A percentile compares a stretch with the other conserved stretches of the same genome.
These are phyloP conservation scores for Microcebus griseorufus DNA, from an alignment of 2,113 vertebrate species.

Conservation along the genomic window DNA sequence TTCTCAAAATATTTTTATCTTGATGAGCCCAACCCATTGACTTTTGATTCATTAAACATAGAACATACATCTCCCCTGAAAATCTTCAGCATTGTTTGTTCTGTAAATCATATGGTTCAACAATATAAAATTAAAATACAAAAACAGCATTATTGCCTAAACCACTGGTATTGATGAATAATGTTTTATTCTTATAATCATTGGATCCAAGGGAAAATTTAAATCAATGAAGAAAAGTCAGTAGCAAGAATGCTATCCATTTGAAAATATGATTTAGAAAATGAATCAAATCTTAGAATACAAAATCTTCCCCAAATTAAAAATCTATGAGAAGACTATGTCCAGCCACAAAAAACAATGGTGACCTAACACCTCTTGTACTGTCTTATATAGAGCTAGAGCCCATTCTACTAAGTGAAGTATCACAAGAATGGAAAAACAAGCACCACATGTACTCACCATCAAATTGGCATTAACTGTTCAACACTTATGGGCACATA, in stretches of 20 bases:
- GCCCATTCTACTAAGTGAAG: no score
- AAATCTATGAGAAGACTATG: neutral
- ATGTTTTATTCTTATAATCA: neutral
- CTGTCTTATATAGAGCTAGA: no score
- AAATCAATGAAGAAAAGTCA: neutral
- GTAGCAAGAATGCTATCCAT: neutral
- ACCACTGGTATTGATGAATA: neutral
- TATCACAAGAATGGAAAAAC: no score
- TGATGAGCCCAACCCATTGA: neutral
- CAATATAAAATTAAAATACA: neutral
- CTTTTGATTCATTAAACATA: neutral
- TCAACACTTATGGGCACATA: no score
- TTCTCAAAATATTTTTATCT: constrained; percentile 15
- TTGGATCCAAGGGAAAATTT: neutral
- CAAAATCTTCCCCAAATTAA: neutral
- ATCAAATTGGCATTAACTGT: no score
- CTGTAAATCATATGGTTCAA: neutral
- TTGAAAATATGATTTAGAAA: constrained; percentile 1
- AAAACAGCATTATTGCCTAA: neutral
- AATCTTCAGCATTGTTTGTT: neutral
- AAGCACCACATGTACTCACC: no score
- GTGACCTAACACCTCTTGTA: no score
- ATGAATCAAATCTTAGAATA: neutral
- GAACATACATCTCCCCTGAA: neutral
- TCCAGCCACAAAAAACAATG: neutral